Conservation (phyloP, 2,113 vertebrate species). For the Mystacornis crossleyi region DNA sequence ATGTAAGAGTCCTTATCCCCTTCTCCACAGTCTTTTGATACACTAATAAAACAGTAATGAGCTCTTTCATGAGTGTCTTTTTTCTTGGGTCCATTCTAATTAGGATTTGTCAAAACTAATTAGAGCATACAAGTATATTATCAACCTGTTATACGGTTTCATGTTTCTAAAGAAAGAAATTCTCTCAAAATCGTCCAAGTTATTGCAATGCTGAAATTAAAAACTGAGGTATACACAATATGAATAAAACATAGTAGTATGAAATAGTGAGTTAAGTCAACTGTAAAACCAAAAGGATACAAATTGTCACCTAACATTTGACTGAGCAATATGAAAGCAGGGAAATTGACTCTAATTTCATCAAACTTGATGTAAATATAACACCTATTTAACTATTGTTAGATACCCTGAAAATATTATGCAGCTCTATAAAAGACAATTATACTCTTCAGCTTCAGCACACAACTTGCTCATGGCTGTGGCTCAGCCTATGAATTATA, state of each 20-base stretch:
- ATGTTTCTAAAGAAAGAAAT: slow-evolving; percentile 27
- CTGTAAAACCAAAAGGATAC: neutral
- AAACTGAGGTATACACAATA: neutral
- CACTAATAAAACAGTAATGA: slow-evolving; percentile 30
- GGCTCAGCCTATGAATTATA: neutral
- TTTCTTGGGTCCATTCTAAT: slow-evolving; percentile 28
- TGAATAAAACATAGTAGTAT: neutral
- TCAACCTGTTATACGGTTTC: neutral
- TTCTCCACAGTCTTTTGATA: neutral
- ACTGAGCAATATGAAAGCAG: neutral
- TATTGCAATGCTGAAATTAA: slow-evolving; percentile 3
- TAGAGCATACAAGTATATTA: slow-evolving; percentile 35
- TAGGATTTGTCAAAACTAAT: slow-evolving; percentile 47
- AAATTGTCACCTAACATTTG: neutral
- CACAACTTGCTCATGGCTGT: neutral
- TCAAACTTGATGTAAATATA: neutral
- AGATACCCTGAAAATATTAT: neutral
- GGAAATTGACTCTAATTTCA: neutral
- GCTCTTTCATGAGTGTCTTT: neutral
- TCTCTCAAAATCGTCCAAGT: neutral
- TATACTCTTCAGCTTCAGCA: neutral
- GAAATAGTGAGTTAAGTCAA: slow-evolving; percentile 1
- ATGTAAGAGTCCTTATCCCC: neutral
- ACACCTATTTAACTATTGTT: neutral
- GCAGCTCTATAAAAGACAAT: neutral